phyloP scores from a whole-genome alignment of 2,113 vertebrate genomes.

The Dasypus novemcinctus region DNA sequence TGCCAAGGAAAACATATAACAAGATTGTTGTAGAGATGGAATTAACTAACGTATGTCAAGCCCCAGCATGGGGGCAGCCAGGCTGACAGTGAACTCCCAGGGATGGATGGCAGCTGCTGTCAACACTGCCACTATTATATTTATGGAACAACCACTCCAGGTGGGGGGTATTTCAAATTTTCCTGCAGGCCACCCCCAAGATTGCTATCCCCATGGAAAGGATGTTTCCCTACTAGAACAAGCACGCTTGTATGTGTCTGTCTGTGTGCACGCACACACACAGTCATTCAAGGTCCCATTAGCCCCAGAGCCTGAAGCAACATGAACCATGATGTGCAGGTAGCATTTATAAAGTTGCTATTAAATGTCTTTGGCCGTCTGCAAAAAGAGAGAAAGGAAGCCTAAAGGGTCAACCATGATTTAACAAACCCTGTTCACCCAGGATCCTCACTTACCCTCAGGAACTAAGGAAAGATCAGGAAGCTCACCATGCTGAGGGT shows the following conservation, averaged over 20 bases:
- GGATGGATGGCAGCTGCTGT: not conserved
- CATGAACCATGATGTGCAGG: not conserved
- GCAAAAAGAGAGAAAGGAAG: not conserved
- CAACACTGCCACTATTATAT: not conserved
- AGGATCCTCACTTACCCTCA: not conserved
- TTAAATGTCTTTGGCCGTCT: not conserved
- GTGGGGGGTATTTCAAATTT: not conserved
- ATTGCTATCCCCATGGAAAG: not conserved
- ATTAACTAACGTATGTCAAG: constrained; percentile 26
- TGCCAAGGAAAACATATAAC: not conserved
- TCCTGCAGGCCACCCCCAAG: not conserved
- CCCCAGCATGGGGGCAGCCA: not conserved
- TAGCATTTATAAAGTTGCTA: not conserved
- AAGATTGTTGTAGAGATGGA: not conserved
- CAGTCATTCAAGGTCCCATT: not conserved
- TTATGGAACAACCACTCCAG: not conserved
- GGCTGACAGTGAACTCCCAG: not conserved
- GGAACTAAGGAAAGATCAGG: not conserved
- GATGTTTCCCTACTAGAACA: not conserved
- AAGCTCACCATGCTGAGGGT: not conserved
- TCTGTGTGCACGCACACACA: rapidly evolving
- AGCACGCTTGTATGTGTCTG: too few species aligned
- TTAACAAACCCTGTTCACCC: not conserved
- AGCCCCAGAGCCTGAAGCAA: not conserved
- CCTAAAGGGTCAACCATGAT: not conserved